These are phyloP conservation scores for Drosophila bifasciata DNA, from an alignment of 1,140 invertebrate genomes.

Conservation along the genomic window DNA sequence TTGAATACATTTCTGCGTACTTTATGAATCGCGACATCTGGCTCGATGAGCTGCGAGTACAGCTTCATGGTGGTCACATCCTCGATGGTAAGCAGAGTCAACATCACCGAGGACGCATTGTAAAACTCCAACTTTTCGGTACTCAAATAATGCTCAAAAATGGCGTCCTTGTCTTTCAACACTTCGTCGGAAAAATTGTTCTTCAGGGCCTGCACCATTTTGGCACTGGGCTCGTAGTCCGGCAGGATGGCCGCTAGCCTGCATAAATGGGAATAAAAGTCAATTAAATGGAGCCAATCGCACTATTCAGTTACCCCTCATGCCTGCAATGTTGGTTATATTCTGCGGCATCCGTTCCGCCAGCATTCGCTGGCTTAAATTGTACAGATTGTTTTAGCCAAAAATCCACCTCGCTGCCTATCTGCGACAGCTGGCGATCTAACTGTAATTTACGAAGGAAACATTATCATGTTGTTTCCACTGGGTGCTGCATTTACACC, in stretches of 20 bases:
- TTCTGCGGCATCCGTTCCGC: neutral
- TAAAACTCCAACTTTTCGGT: slow-evolving; percentile 30
- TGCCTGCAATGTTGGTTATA: neutral
- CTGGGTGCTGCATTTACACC: neutral
- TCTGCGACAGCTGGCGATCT: slow-evolving; percentile 25
- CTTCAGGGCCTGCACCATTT: slow-evolving; percentile 35
- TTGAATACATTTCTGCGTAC: slow-evolving; percentile 5
- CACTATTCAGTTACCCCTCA: slow-evolving; percentile 4
- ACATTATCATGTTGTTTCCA: no score
- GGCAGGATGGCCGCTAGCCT: slow-evolving; percentile 48
- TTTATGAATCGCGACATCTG: slow-evolving; percentile 22
- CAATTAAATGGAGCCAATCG: neutral
- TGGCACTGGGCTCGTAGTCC: slow-evolving; percentile 44
- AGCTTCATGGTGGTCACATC: slow-evolving; percentile 54
- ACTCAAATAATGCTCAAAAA: slow-evolving; percentile 42
- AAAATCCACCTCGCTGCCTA: neutral
- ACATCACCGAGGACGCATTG: slow-evolving; percentile 54
- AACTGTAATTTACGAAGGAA: slow-evolving; percentile 5
- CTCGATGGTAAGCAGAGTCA: slow-evolving; percentile 51
- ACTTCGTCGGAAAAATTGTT: slow-evolving; percentile 36
- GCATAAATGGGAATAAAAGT: neutral
- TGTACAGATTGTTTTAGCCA: no score
- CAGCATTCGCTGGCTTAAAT: no score
- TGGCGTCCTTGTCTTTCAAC: slow-evolving; percentile 3
- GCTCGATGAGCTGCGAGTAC: slow-evolving; percentile 45